phyloP scores from a whole-genome alignment of 1,140 invertebrate species.

The Portunus trituberculatus region DNA sequence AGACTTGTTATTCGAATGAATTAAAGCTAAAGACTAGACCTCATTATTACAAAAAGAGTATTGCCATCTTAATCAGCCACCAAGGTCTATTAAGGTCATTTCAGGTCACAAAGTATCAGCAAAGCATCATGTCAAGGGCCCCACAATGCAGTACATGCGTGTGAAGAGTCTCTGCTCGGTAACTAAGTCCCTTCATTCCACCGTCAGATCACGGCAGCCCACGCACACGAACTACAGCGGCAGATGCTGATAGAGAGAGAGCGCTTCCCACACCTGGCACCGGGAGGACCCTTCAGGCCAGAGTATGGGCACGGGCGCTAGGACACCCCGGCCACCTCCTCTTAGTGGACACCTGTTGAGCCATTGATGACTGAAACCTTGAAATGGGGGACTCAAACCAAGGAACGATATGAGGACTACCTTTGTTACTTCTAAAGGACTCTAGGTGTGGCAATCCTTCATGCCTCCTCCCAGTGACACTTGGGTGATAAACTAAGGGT shows the following conservation, averaged over 20 bases:
- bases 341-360: too few relatives aligned
- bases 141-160: too few relatives aligned
- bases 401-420: too few relatives aligned
- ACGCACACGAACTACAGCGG: slow-evolving; percentile 67
- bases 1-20: not conserved
- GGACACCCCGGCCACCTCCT: not conserved
- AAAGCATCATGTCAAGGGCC: too few relatives aligned
- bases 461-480: not conserved
- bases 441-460: not conserved
- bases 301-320: slow-evolving; percentile 70
- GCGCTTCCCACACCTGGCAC: slow-evolving; percentile 65
- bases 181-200: not conserved
- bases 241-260: slow-evolving; percentile 70
- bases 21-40: too few relatives aligned
- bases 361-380: too few relatives aligned
- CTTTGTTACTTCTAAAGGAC: not conserved
- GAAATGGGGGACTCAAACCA: too few relatives aligned
- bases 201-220: slow-evolving; percentile 52
- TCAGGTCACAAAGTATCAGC: too few relatives aligned
- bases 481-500: too few relatives aligned
- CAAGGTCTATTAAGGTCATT: too few relatives aligned
- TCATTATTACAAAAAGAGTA: too few relatives aligned
- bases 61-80: too few relatives aligned
- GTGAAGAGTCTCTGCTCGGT: not conserved
- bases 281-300: slow-evolving; percentile 64